Base-by-base conservation (phyloP, 2,888 invertebrate genomes). In the Sphecodes monilicornis region DNA sequence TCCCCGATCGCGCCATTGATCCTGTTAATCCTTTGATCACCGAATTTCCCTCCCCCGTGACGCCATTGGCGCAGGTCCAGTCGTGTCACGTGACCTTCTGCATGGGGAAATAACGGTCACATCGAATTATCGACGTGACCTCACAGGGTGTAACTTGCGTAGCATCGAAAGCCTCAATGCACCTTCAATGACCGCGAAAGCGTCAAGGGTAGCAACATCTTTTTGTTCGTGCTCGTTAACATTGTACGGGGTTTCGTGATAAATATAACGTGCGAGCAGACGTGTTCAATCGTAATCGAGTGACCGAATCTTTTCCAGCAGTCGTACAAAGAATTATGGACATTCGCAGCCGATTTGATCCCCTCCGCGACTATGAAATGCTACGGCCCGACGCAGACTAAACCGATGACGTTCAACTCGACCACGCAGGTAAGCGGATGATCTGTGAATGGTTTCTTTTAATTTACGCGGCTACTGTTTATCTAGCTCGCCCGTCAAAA, bases 271-370 rank as follows among this genome's bases (percentile, higher is more conserved):
- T 0, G 32, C 32, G 22, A 3, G 1, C 36, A 18, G 0, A 16
- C 39, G 68, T n/a, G 39, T 43, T 16, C 50, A 1, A 16, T 57
- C 41, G 5, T 69, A 79, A 86, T 22, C 68, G 36, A 32, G 39
- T 50, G 26, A 74, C 73, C 4, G 8, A 71, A 74, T 81, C 78
- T 69, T 60, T 90, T 89, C 32, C 90, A 92, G 92, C 88, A 85
- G 76, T 83, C 85, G 57, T 85, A 86, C 82, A 86, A 71, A 46
- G 87, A 90, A 82, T 76, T 89, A 89, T 93, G 93, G 92, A 86
- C 83, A 29, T 80, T 85, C 39, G 75, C 81, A 70, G 85, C 85
- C 77, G 74, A 85, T 72, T 81, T 76, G 71, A 85, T 86, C 39
- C 66, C 86, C 66, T 80, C 83, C 32, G 71, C 80, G 64, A 43